Base-by-base conservation (phyloP, 53 echinoderm and acorn worm species). In the Astropecten irregularis region DNA sequence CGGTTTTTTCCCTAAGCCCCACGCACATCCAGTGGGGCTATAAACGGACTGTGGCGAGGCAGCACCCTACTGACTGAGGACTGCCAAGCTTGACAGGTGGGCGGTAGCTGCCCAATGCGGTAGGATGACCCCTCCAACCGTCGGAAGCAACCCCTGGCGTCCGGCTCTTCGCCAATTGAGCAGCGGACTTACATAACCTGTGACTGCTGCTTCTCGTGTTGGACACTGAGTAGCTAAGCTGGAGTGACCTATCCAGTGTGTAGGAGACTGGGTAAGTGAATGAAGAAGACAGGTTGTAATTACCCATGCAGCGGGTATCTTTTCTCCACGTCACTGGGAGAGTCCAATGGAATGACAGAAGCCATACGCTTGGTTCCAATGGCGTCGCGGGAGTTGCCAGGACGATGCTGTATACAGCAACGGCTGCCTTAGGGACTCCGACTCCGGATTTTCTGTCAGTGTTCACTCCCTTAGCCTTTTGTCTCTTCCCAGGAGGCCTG, bases 111-210 rank as follows among this genome's bases (percentile, higher is more conserved):
- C 63, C 83, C 64, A 83, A 11, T 84, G 69, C 48, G 65, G 53
- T 63, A 11, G 19, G 48, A 90, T 40, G 56, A 81, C 39, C 66
- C 47, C 90, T 90, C 85, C 82, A 82, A 90, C 73, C 73, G 86
- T 71, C 90, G 35, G 46, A 48, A 63, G n/a, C n/a, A n/a, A n/a
- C n/a, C n/a, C n/a, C n/a, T n/a, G n/a, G n/a, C n/a, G n/a, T n/a
- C n/a, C n/a, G 70, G 48, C 53, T 79, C 70, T 83, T 76, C 61
- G 73, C 79, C 90, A 83, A 73, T 44, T 50, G 44, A 52, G 62
- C 67, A 34, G 13, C 25, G 39, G 83, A 64, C 87, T 87, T 87
- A 87, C 83, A 91, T n/a, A n/a, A n/a, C n/a, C n/a, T n/a, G n/a
- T n/a, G 60, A 60, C 60, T 60, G 60, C 60, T 60, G 16, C 60